These are phyloP conservation scores for Lagopus leucura DNA, from an alignment of 2,113 vertebrate species.

Conservation along the genomic window DNA sequence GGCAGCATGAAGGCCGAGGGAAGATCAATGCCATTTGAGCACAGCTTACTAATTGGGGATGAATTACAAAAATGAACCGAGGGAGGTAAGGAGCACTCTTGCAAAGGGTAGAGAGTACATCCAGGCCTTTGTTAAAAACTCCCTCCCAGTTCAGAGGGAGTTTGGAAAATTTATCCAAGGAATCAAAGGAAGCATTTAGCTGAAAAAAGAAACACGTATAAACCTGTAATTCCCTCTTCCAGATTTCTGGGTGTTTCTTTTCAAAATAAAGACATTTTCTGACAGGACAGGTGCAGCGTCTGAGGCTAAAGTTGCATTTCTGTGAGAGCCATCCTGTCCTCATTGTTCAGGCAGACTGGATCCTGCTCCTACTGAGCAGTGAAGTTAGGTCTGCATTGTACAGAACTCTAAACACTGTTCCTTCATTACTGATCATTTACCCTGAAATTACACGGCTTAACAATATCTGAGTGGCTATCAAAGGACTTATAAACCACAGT, in stretches of 20 bases:
- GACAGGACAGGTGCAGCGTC: not conserved
- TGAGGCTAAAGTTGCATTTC: not conserved
- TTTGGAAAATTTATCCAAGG: not conserved
- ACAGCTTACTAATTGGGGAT: not conserved
- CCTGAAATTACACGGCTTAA: not conserved
- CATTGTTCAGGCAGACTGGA: not conserved
- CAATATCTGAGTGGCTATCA: not conserved
- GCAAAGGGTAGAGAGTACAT: not conserved
- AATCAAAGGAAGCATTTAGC: not conserved
- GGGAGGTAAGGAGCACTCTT: not conserved
- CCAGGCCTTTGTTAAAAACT: not conserved
- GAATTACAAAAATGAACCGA: not conserved
- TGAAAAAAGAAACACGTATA: not conserved
- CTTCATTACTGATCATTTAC: constrained; percentile 1
- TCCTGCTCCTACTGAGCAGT: not conserved
- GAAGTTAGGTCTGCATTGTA: constrained; percentile 1
- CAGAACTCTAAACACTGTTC: not conserved
- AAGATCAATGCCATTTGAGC: not conserved
- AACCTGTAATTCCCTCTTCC: not conserved
- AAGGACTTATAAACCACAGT: not conserved
- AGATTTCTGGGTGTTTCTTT: not conserved
- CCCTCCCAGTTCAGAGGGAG: not conserved
- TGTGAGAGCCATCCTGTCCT: not conserved
- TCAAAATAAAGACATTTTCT: not conserved
- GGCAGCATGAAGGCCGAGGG: not conserved